Conservation (phyloP, 2,113 vertebrate species). For the Oncorhynchus gorbuscha region DNA sequence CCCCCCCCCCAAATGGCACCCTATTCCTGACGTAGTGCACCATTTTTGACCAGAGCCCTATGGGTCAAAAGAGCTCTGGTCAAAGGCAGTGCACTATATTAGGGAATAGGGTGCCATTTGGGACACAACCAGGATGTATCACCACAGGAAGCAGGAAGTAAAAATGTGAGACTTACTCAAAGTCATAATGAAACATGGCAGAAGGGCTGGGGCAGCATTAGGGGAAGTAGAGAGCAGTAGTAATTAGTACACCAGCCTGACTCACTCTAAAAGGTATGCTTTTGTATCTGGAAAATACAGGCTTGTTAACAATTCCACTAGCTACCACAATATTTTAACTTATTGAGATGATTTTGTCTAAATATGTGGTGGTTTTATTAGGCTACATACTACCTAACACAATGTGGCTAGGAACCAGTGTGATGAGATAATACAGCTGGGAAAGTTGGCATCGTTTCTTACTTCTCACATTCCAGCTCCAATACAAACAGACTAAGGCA, state of each 20-base stretch:
- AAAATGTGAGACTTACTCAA: constrained; percentile 96
- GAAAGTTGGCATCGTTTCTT: neutral
- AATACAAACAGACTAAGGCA: neutral
- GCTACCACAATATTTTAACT: neutral
- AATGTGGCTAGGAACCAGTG: neutral
- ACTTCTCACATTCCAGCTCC: neutral
- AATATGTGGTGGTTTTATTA: constrained; percentile 30
- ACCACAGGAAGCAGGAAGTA: constrained; percentile 85
- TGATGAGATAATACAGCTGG: neutral
- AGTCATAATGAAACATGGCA: constrained; percentile 99
- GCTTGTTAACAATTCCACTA: neutral
- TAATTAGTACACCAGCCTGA: constrained; percentile 84
- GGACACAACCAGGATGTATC: constrained; percentile 51
- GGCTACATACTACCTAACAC: neutral
- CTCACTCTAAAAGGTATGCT: constrained; percentile 13
- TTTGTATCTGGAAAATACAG: neutral
- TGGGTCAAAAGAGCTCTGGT: no score
- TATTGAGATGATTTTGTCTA: neutral
- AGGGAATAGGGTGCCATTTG: no score
- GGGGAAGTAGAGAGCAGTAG: constrained; percentile 90
- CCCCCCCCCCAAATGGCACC: no score
- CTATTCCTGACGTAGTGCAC: no score
- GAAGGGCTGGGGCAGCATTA: constrained; percentile 95
- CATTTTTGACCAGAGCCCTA: no score
- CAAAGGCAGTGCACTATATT: no score